These are phyloP conservation scores for Alosa sapidissima DNA, from an alignment of 2,797 vertebrate species.

Conservation along the genomic window DNA sequence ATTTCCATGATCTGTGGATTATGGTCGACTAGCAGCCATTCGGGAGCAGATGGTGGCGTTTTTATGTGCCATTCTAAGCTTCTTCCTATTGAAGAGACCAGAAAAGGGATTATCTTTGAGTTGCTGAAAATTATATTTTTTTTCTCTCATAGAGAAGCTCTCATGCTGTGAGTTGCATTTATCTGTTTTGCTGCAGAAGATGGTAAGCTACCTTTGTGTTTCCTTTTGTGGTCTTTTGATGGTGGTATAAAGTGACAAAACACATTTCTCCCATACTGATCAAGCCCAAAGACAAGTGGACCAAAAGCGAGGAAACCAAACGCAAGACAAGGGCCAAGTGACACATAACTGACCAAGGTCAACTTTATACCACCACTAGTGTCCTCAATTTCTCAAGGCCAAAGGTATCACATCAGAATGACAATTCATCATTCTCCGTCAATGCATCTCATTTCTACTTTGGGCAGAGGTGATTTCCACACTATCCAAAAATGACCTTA, in stretches of 20 bases:
- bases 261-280: not conserved
- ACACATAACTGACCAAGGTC: not conserved
- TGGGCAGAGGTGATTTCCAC: not conserved
- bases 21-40: constrained; percentile 46
- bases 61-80: constrained; percentile 55
- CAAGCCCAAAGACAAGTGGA: not conserved
- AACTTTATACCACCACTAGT: not conserved
- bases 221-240: not conserved
- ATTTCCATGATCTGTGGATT: constrained; percentile 62
- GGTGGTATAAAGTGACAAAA: not conserved
- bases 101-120: constrained; percentile 52
- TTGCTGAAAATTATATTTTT: constrained; percentile 51
- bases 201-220: not conserved
- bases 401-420: not conserved
- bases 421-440: not conserved
- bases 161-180: constrained; percentile 41
- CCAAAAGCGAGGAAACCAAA: not conserved
- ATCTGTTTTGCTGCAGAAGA: constrained; percentile 36
- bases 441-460: not conserved
- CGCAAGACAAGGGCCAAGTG: not conserved
- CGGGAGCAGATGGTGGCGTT: constrained; percentile 55
- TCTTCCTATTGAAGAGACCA: constrained; percentile 54
- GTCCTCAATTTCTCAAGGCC: not conserved
- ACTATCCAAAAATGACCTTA: not conserved
- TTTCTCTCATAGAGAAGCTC: constrained; percentile 33